phyloP scores from a whole-genome alignment of 2,113 vertebrate species.

The Caranx melampygus region DNA sequence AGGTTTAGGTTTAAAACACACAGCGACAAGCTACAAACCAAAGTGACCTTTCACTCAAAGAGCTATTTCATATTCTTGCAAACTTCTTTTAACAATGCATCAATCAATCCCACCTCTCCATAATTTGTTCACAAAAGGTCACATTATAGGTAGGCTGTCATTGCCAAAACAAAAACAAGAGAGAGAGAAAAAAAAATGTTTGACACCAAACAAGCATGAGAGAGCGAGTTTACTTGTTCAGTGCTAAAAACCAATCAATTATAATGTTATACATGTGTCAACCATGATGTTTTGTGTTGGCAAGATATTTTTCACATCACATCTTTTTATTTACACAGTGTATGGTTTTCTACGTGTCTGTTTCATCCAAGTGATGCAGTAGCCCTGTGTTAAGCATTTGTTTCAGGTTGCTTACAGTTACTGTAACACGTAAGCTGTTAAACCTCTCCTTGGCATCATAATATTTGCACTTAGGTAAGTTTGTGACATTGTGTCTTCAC shows the following conservation, averaged over 20 bases:
- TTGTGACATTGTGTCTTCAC: constrained; percentile 17
- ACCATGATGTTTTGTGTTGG: neutral
- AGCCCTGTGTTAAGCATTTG: neutral
- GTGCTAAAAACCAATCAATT: neutral
- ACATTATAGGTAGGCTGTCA: neutral
- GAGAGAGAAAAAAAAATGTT: neutral
- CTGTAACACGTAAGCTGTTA: neutral
- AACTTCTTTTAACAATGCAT: neutral
- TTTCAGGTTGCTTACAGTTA: neutral
- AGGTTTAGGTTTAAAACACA: neutral
- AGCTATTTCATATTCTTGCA: neutral
- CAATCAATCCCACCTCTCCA: too few relatives aligned
- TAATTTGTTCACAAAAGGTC: constrained; percentile 5
- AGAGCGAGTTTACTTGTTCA: neutral
- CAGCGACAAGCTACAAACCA: neutral
- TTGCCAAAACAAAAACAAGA: too few relatives aligned
- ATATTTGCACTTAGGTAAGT: neutral
- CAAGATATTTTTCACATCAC: too few relatives aligned
- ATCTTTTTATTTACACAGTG: neutral
- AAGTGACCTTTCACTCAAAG: neutral
- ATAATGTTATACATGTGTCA: neutral
- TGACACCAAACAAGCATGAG: constrained; percentile 1
- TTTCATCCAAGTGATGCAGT: neutral
- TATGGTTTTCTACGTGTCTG: neutral
- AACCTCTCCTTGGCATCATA: neutral